phyloP scores from a whole-genome alignment of 2,888 invertebrate species.

The Augochlorella aurata region DNA sequence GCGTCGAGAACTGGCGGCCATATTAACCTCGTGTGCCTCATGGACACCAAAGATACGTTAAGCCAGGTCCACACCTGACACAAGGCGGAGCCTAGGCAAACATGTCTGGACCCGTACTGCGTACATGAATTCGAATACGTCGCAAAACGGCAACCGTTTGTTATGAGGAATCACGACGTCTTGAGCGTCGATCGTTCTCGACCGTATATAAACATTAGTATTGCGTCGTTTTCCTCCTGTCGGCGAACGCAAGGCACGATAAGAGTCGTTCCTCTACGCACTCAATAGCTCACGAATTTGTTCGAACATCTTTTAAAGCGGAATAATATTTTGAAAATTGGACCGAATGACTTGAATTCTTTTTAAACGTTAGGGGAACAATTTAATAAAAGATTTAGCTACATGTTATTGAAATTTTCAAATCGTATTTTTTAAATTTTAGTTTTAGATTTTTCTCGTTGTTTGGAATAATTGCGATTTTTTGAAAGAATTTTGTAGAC shows the following conservation, averaged over 20 bases:
- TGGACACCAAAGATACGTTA: neutral
- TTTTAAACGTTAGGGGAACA: no score
- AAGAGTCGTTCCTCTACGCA: neutral
- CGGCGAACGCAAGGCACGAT: neutral
- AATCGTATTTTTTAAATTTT: no score
- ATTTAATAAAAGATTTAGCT: no score
- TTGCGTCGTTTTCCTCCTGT: neutral
- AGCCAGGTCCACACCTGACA: slow-evolving; percentile 4
- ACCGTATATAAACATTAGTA: neutral
- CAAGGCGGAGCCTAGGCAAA: neutral
- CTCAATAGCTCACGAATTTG: no score
- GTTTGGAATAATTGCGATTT: no score
- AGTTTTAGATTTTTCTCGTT: no score
- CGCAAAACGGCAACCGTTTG: neutral
- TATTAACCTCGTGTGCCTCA: slow-evolving; percentile 54
- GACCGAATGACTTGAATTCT: no score
- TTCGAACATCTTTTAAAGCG: no score
- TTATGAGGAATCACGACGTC: neutral
- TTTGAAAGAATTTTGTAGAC: no score
- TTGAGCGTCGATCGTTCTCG: neutral
- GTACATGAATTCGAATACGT: neutral
- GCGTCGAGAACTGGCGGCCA: slow-evolving; percentile 66
- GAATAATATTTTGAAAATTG: no score
- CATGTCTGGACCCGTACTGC: slow-evolving; percentile 3
- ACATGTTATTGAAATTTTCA: no score